Evolutionary conservation across 2,113 vertebrate genomes (phyloP), one percentile per base, ranked within the genome.

Genomic region (Andinoacara biseriatus): DNA sequence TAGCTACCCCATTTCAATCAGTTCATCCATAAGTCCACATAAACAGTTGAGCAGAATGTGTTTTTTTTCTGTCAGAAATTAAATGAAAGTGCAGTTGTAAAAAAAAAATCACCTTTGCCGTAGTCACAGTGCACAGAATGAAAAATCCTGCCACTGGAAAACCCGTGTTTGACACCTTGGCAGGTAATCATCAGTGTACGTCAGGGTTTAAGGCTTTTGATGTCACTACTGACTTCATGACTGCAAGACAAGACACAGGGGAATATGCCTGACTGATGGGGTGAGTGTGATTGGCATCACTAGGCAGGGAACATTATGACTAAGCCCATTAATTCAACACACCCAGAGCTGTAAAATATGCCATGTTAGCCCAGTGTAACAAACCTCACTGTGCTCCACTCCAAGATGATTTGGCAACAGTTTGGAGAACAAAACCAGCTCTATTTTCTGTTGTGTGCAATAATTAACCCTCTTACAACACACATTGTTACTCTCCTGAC

Each of bases 161-260:
- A 83, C 46, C 15, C 18, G 63, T 10, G 38, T 82, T 88, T 91
- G 85, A 88, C 86, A 80, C 60, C 14, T 89, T 90, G 91, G 90
- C 90, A 62, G 46, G 52, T 78, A 80, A 87, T 62, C 40, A 61
- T 77, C 40, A 31, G 58, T 58, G 17, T 38, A 61, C 67, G 31
- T 88, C 92, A 90, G 80, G 74, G 31, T 87, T 88, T 59, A 83
- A 29, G 43, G 79, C 29, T 78, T 91, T 81, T 82, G 76, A 86
- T 83, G 85, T 91, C 88, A 89, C 46, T 40, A 17, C 31, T 93
- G 91, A 94, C 91, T 90, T 95, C 91, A 94, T 90, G 59, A 77
- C 15, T 61, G 76, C 58, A 33, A 72, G 89, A 92, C 91, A 82
- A 91, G 90, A 60, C 88, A 11, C 29, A 2, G 22, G 91, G 88